These are phyloP conservation scores for Mylabris sibirica DNA, from an alignment of 2,888 invertebrate species.

Conservation along the genomic window DNA sequence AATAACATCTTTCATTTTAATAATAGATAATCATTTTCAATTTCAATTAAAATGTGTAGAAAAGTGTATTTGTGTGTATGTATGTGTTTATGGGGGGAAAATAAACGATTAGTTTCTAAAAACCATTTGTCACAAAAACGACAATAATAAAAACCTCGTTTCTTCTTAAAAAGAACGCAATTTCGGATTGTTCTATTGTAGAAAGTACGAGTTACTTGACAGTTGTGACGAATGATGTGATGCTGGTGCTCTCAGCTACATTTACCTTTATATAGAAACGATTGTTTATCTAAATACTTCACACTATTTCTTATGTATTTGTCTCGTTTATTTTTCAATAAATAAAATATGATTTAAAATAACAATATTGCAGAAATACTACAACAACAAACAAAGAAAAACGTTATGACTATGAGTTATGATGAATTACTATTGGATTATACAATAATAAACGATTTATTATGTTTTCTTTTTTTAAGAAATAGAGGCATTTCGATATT, in stretches of 20 bases:
- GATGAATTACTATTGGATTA: no score
- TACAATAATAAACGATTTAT: no score
- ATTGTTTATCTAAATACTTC: constrained; percentile 33
- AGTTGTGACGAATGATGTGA: constrained; percentile 37
- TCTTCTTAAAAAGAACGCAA: constrained; percentile 28
- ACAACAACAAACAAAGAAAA: neutral
- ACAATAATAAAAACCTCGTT: constrained; percentile 24
- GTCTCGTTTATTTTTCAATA: neutral
- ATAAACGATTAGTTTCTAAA: constrained; percentile 14
- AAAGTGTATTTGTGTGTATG: no score
- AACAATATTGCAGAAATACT: neutral
- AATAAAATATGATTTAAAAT: neutral
- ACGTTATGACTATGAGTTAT: no score
- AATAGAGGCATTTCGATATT: no score
- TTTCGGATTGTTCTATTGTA: constrained; percentile 34
- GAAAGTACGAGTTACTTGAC: constrained; percentile 32
- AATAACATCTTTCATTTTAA: constrained; percentile 11
- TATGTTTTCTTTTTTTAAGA: no score
- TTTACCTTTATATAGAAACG: constrained; percentile 31
- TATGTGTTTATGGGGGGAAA: neutral
- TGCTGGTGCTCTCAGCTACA: constrained; percentile 29
- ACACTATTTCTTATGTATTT: neutral
- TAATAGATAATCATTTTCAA: constrained; percentile 6
- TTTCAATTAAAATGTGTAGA: neutral
- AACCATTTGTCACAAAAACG: constrained; percentile 16